These are phyloP conservation scores for Euplexia lucipara DNA, from an alignment of 2,888 invertebrate genomes.

Conservation along the genomic window DNA sequence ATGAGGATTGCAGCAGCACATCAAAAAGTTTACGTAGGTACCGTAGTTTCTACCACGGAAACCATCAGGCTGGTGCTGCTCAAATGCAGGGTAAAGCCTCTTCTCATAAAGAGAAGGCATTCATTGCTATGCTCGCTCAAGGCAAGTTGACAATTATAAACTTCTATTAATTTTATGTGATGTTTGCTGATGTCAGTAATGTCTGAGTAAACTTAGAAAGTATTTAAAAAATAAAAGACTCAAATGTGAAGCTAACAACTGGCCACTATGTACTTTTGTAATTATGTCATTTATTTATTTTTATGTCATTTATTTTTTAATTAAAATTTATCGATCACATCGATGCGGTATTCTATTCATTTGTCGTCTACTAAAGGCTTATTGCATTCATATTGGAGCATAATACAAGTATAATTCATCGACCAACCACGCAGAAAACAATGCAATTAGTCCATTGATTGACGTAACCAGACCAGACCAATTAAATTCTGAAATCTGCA, in stretches of 20 bases:
- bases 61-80: too few relatives aligned
- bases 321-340: slow-evolving; percentile 24
- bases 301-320: too few relatives aligned
- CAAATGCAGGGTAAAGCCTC: too few relatives aligned
- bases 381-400: not conserved
- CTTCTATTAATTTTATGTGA: too few relatives aligned
- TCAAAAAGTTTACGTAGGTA: not conserved
- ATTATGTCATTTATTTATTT: slow-evolving; percentile 25
- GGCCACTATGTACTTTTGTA: not conserved
- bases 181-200: too few relatives aligned
- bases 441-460: slow-evolving; percentile 21
- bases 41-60: not conserved
- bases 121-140: too few relatives aligned
- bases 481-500: slow-evolving; percentile 41
- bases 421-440: slow-evolving; percentile 2
- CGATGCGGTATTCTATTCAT: not conserved
- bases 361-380: not conserved
- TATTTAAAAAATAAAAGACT: too few relatives aligned
- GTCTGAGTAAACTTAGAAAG: too few relatives aligned
- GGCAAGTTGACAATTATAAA: too few relatives aligned
- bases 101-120: too few relatives aligned
- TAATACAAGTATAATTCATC: slow-evolving; percentile 7
- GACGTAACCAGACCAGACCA: slow-evolving; percentile 18
- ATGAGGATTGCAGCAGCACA: not conserved
- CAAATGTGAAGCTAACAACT: too few relatives aligned